Percentiles rank a stretch among this genome's conserved stretches.
phyloP scores from a whole-genome alignment of 2,888 invertebrate species.

The Agrotis segetum region DNA sequence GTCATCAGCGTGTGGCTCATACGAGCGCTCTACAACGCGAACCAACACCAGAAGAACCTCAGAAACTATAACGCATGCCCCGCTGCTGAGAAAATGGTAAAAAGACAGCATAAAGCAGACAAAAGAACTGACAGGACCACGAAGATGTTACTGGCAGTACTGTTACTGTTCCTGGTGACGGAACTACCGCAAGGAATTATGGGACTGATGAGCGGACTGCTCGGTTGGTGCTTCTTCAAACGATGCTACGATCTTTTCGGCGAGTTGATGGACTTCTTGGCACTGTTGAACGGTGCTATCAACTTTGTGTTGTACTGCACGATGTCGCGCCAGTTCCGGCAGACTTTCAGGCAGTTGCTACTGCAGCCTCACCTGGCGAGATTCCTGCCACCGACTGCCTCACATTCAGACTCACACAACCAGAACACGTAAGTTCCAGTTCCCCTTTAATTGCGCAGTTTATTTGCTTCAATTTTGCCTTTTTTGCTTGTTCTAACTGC shows the following conservation, averaged over 20 bases:
- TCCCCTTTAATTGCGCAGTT: conserved; percentile 27
- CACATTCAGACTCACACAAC: conserved; percentile 92
- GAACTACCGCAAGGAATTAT: conserved; percentile 96
- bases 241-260: conserved; percentile 95
- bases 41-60: conserved; percentile 93
- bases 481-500: conserved; percentile 33
- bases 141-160: conserved; percentile 96
- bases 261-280: conserved; percentile 97
- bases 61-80: conserved; percentile 92
- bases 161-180: conserved; percentile 96
- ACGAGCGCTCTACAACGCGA: conserved; percentile 94
- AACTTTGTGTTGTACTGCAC: conserved; percentile 98
- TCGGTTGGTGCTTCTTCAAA: conserved; percentile 94
- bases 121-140: conserved; percentile 96
- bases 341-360: conserved; percentile 94
- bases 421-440: conserved; percentile 92
- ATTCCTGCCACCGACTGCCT: conserved; percentile 90
- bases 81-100: conserved; percentile 85
- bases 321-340: conserved; percentile 98
- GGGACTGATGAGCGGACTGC: conserved; percentile 93
- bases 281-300: conserved; percentile 97
- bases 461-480: conserved; percentile 24
- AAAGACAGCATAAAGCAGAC: conserved; percentile 92
- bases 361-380: conserved; percentile 92
- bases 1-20: conserved; percentile 94